Conservation (phyloP, 2,113 vertebrate species). For the Antechinus stuartii region DNA sequence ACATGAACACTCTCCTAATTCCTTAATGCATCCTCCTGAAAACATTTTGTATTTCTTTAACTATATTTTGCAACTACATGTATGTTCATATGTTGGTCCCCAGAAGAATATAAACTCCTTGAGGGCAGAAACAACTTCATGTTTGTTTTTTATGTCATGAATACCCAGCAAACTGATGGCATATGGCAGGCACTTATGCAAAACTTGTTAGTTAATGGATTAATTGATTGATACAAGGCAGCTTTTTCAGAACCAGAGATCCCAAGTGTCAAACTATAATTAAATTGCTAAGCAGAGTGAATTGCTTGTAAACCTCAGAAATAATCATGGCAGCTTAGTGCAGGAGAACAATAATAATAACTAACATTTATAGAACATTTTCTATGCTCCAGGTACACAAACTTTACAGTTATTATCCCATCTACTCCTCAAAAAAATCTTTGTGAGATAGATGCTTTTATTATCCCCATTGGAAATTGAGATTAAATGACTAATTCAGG, state of each 20-base stretch:
- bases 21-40: background rate
- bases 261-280: background rate
- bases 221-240: background rate
- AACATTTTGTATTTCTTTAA: background rate
- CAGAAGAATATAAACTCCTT: background rate
- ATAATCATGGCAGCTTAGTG: background rate
- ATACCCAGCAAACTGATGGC: no score
- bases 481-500: background rate
- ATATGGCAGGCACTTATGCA: background rate
- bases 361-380: background rate
- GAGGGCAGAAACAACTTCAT: background rate
- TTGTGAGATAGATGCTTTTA: background rate
- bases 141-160: background rate
- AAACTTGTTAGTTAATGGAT: background rate
- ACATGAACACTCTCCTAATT: background rate
- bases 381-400: background rate
- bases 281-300: background rate
- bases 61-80: background rate
- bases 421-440: no score
- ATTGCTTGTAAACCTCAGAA: background rate
- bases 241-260: background rate
- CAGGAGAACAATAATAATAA: background rate
- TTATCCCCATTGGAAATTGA: background rate
- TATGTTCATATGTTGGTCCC: no score
- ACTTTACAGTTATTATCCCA: background rate